A percentile compares a stretch with the other conserved stretches of the same genome.
Evolutionary conservation across 1,140 invertebrate species (phyloP).

Genomic region (Chrysopa pallens): DNA sequence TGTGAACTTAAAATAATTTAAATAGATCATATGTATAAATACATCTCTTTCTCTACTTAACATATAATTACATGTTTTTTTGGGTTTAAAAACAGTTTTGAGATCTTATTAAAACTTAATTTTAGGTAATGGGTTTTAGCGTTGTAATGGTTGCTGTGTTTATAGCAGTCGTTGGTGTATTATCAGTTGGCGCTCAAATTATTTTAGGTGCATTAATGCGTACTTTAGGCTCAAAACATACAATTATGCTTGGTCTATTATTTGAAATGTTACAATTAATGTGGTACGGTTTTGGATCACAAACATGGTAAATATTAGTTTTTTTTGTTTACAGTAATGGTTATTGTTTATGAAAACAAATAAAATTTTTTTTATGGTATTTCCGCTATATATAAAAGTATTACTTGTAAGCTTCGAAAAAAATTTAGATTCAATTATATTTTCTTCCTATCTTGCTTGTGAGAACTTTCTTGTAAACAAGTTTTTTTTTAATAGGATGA

Average conservation of each 20-base stretch:
- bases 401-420: too few relatives aligned
- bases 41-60: too few relatives aligned
- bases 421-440: too few relatives aligned
- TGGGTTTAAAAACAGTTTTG: too few relatives aligned
- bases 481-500: constrained; percentile 58
- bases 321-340: background rate
- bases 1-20: too few relatives aligned
- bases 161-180: constrained; percentile 90
- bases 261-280: constrained; percentile 95
- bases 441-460: too few relatives aligned
- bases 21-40: too few relatives aligned
- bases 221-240: constrained; percentile 84
- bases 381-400: too few relatives aligned
- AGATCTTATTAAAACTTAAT: constrained; percentile 7
- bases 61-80: too few relatives aligned
- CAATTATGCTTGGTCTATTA: constrained; percentile 89
- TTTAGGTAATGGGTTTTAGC: constrained; percentile 83
- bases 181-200: constrained; percentile 91
- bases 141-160: constrained; percentile 90
- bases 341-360: background rate
- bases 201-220: constrained; percentile 41
- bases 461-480: too few relatives aligned
- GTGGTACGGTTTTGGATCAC: constrained; percentile 89
- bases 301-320: constrained; percentile 43
- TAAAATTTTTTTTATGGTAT: too few relatives aligned